Base-by-base conservation (phyloP, 2,113 vertebrate genomes). In the Limanda limanda region DNA sequence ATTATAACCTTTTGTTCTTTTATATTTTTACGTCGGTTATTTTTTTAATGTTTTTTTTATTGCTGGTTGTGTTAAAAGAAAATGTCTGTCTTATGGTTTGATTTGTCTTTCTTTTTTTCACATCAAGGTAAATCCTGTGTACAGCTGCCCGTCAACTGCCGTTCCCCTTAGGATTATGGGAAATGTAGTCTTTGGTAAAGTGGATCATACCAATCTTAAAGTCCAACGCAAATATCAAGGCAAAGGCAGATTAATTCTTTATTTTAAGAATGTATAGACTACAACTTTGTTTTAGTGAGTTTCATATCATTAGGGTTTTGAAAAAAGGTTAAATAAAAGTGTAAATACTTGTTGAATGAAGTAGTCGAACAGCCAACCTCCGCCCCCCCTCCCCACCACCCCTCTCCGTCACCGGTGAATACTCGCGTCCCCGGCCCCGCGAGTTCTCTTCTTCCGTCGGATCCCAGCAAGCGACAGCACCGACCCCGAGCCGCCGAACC, bases 381-480 rank as follows among this genome's bases (percentile, higher is more conserved):
- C 1, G 0, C 1, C 5, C 25, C 56, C 83, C 92, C 20, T 1
- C 0, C 1, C 5, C 25, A 52, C 83, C 92, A 79, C 8, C 35
- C 31, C 27, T 6, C 54, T 27, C 52, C 1, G 61, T 24, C 3
- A 23, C 52, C 4, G 40, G 63, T 58, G 18, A 91, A 76, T 90
- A 72, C 21, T 2, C 5, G 7, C 23, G 15, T 11, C 21, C 21
- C 83, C 23, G 68, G 40, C 10, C 13, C 2, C 42, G 24, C 47
- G 47, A 0, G 69, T 47, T 52, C 91, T 93, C 85, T 93, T 92
- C 75, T n/a, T 60, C 78, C 5, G 71, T 86, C 79, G 78, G 89
- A 92, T 91, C n/a, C n/a, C n/a, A 64, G 76, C 72, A 89, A 86
- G 88, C 70, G 0, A 56, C n/a, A 4, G 18, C 4, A 58, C 65